Base-by-base conservation (phyloP, 2,113 vertebrate species). In the Turnix velox region DNA sequence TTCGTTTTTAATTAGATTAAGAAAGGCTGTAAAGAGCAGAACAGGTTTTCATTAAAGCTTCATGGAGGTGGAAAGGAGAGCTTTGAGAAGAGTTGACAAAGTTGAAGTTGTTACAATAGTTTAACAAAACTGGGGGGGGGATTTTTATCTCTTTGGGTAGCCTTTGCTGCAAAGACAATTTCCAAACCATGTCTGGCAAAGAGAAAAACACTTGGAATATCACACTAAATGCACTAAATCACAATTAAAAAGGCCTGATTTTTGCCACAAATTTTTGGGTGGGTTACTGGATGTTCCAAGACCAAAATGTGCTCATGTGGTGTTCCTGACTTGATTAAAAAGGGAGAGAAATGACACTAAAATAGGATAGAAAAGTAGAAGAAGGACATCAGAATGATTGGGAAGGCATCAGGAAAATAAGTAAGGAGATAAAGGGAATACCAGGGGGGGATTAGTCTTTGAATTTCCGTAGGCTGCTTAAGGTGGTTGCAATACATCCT, bases 321-420 rank as follows among this genome's bases (percentile, higher is more conserved):
- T 33, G 40, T 87, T 84, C 25, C 66, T 25, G 31, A 52, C 4
- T 86, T 80, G n/a, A 33, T 16, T 40, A 28, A 59, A 86, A 9
- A 7, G 4, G 10, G 20, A 6, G 24, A 3, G 3, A 46, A 76
- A 55, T 8, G 72, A 1, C 1, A 30, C 1, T 19, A 43, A 77
- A 59, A 69, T 16, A 45, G 15, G 37, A 4, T 3, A 23, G 14
- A 35, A 18, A 37, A 42, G 14, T 37, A 17, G 11, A 71, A 51
- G 30, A 80, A 74, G 18, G 30, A n/a, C 28, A 40, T 22, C 19
- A 58, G 8, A 57, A 20, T 31, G 24, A 33, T 16, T 49, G 8
- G 20, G 68, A 63, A 86, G 14, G 4, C 10, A 49, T 30, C 16
- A 59, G 27, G 31, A 74, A 16, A 45, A 28, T 7, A 49, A 18